These are phyloP conservation scores for Prietella phreatophila DNA, from an alignment of 2,113 vertebrate genomes.

Conservation along the genomic window DNA sequence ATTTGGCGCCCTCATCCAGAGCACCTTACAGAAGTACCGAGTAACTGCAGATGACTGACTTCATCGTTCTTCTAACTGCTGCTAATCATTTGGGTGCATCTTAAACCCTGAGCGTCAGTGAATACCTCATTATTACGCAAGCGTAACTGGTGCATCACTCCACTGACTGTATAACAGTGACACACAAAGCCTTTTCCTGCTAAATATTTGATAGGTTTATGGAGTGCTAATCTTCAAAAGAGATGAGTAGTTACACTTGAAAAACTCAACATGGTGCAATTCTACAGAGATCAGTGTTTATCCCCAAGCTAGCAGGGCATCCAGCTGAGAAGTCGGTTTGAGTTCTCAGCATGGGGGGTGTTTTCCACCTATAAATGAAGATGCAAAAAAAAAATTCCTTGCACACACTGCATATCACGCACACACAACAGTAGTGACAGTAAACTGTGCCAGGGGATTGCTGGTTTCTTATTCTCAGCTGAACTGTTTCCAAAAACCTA, in stretches of 20 bases:
- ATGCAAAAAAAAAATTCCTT: not conserved
- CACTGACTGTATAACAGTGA: not conserved
- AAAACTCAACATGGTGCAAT: slow-evolving; percentile 1
- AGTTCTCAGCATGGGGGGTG: slow-evolving; percentile 10
- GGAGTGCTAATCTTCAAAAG: not conserved
- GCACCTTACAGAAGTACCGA: too few relatives aligned
- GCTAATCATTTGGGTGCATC: slow-evolving; percentile 20
- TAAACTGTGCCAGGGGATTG: not conserved
- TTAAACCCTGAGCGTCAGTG: not conserved
- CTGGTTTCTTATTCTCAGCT: not conserved
- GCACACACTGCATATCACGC: not conserved
- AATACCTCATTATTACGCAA: not conserved
- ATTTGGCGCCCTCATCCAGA: too few relatives aligned
- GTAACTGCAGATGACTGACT: not conserved
- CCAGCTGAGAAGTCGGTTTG: slow-evolving; percentile 19
- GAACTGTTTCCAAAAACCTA: not conserved
- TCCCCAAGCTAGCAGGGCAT: slow-evolving; percentile 8
- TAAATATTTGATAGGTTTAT: not conserved
- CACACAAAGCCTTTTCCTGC: not conserved
- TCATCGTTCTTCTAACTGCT: slow-evolving; percentile 12
- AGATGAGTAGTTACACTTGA: slow-evolving; percentile 19
- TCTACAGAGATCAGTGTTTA: slow-evolving; percentile 12
- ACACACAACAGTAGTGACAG: not conserved
- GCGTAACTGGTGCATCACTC: not conserved
- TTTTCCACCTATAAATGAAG: not conserved